A percentile compares a stretch with the other conserved stretches of the same genome.
phyloP scores from a whole-genome alignment of 2,113 vertebrate species.

The Crotalus viridis region DNA sequence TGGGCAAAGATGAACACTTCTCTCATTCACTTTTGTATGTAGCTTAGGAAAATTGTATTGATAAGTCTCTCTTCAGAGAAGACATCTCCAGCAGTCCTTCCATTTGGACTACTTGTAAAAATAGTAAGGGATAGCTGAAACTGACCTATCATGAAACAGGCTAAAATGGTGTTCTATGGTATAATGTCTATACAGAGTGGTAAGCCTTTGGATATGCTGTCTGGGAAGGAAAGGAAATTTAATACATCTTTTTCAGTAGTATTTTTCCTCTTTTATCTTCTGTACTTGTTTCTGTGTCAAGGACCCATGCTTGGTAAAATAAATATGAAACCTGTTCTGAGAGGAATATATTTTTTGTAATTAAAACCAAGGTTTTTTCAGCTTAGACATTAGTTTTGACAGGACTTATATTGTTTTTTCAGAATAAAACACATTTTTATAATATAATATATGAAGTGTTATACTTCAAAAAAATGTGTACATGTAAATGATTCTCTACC shows the following conservation, averaged over 20 bases:
- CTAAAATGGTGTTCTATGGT: neutral
- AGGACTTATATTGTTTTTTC: neutral
- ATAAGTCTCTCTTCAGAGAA: neutral
- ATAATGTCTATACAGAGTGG: neutral
- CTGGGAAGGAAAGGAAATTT: neutral
- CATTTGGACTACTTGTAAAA: neutral
- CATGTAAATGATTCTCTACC: neutral
- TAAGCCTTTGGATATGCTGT: neutral
- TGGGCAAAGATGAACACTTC: neutral
- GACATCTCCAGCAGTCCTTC: neutral
- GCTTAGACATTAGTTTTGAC: rapidly evolving
- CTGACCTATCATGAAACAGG: neutral
- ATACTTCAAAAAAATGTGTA: neutral
- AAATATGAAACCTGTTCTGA: neutral
- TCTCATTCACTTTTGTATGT: neutral
- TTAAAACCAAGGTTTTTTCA: neutral
- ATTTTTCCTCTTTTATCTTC: neutral
- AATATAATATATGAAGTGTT: neutral
- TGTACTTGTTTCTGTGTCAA: neutral
- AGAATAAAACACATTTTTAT: neutral
- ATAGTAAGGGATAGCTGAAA: neutral
- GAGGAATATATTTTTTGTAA: neutral
- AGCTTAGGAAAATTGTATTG: neutral
- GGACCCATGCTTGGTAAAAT: neutral
- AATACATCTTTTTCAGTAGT: neutral